Conservation (phyloP, 1,140 invertebrate genomes). For the Drosophila sp. region DNA sequence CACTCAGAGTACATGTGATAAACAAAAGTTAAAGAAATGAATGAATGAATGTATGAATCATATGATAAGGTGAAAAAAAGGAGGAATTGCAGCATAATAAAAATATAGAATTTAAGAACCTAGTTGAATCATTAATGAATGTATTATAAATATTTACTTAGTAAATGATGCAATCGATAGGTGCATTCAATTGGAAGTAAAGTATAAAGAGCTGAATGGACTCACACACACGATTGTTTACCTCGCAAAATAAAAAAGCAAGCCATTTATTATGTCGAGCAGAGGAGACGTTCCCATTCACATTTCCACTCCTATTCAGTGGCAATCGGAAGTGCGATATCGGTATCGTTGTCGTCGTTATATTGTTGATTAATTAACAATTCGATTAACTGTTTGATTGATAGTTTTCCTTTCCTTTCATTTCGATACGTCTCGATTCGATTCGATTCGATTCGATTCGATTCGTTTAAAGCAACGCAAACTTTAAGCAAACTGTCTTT, state of each 20-base stretch:
- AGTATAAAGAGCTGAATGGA: conserved; percentile 17
- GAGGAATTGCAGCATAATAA: neutral
- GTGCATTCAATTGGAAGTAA: conserved; percentile 35
- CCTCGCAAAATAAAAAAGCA: conserved; percentile 10
- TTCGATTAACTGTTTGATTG: conserved; percentile 49
- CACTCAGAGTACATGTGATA: neutral
- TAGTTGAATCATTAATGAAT: conserved; percentile 23
- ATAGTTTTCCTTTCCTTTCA: conserved; percentile 27
- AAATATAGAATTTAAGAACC: conserved; percentile 13
- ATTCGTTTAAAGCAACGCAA: conserved; percentile 13
- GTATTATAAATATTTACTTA: conserved; percentile 37
- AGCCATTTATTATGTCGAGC: conserved; percentile 24
- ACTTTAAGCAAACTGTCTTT: conserved; percentile 1
- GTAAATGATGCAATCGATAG: conserved; percentile 18
- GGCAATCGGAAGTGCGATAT: conserved; percentile 41
- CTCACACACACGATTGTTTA: conserved; percentile 2
- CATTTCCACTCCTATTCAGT: neutral
- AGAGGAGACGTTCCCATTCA: neutral
- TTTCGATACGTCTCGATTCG: no score
- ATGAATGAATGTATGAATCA: conserved; percentile 7
- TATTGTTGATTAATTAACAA: conserved; percentile 53
- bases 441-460: no score
- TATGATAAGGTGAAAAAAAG: neutral
- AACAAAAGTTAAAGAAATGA: neutral
- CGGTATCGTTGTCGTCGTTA: conserved; percentile 23